Percentiles rank a stretch among this genome's conserved stretches.
Evolutionary conservation across 2,113 vertebrate species (phyloP).

Genomic region (Platysteira castanea): DNA sequence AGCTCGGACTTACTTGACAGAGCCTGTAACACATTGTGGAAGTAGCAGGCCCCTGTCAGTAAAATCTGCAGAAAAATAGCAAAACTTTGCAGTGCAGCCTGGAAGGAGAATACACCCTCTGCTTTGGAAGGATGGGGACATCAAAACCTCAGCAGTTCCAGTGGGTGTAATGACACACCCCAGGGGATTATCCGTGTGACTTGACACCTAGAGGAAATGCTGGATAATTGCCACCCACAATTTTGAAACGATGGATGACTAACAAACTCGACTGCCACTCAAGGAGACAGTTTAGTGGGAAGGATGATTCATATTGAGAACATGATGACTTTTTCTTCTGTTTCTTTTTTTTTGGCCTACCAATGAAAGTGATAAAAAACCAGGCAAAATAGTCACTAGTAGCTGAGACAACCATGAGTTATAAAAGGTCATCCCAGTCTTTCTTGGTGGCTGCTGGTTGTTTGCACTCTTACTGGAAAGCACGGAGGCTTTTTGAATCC

Average conservation of each 20-base stretch:
- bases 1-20: not conserved
- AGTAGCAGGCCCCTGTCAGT: not conserved
- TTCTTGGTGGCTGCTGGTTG: not conserved
- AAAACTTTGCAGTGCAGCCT: not conserved
- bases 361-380: not conserved
- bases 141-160: slow-evolving; percentile 24
- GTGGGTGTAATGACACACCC: slow-evolving; percentile 40
- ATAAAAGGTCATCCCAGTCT: not conserved
- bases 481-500: not conserved
- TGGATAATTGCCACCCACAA: slow-evolving; percentile 68
- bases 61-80: not conserved
- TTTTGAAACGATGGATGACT: slow-evolving; percentile 62
- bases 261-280: slow-evolving; percentile 65
- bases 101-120: not conserved
- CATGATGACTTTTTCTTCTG: not conserved
- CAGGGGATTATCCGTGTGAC: slow-evolving; percentile 19
- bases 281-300: slow-evolving; percentile 61
- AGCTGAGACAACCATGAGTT: not conserved
- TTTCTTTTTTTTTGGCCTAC: not conserved
- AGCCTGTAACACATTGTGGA: not conserved
- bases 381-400: not conserved
- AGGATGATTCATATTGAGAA: slow-evolving; percentile 49
- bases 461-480: not conserved
- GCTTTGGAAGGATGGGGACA: not conserved
- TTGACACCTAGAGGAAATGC: slow-evolving; percentile 53